These are phyloP conservation scores for Cacatua alba DNA, from an alignment of 2,113 vertebrate species.

Conservation along the genomic window DNA sequence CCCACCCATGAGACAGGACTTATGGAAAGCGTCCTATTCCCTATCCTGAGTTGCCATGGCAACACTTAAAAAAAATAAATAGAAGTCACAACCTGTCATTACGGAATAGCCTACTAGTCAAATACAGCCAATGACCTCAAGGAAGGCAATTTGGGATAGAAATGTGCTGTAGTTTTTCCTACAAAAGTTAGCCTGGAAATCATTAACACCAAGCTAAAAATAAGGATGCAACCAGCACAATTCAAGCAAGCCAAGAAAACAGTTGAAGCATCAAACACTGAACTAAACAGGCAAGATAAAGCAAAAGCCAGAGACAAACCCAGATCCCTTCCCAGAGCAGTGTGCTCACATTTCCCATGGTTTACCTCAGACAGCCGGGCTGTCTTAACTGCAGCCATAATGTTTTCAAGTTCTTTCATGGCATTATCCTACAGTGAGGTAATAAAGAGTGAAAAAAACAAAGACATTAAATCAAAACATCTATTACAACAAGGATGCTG, in stretches of 20 bases:
- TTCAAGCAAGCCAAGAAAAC: background rate
- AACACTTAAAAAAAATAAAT: background rate
- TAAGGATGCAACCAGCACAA: background rate
- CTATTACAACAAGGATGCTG: background rate
- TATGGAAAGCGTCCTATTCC: background rate
- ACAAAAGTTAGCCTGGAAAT: background rate
- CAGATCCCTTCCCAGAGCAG: background rate
- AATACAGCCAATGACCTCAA: background rate
- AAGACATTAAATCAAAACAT: background rate
- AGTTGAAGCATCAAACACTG: background rate
- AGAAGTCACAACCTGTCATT: background rate
- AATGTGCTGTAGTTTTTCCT: background rate
- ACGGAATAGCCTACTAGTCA: background rate
- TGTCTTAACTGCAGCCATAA: conserved; percentile 18
- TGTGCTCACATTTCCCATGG: background rate
- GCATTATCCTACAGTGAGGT: background rate
- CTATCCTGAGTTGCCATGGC: background rate
- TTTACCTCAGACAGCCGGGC: conserved; percentile 40
- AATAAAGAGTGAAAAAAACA: background rate
- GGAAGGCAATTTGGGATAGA: background rate
- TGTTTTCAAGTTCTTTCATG: conserved; percentile 40
- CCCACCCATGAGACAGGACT: too few species aligned
- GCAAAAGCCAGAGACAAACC: background rate
- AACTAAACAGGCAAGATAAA: background rate
- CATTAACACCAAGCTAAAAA: background rate